A percentile compares a stretch with the other conserved stretches of the same genome.
Evolutionary conservation across 2,113 vertebrate species (phyloP).

Genomic region (Ageneiosus marmoratus): DNA sequence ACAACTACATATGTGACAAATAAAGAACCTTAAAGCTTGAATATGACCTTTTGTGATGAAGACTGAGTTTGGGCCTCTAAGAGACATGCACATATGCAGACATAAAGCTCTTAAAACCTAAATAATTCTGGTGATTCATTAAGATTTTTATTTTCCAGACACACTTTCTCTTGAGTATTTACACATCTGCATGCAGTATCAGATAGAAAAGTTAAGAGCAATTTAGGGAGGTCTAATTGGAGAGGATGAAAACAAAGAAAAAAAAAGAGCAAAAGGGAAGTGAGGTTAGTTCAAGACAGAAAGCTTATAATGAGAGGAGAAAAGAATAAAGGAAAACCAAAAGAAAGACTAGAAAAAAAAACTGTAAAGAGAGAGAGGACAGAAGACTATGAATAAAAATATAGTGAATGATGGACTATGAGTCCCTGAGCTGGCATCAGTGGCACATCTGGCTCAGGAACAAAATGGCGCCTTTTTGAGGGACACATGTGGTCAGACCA

Average conservation of each 20-base stretch:
- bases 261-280: neutral
- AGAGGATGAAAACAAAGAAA: constrained; percentile 26
- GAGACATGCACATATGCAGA: constrained; percentile 69
- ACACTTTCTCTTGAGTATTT: constrained; percentile 64
- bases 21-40: too few relatives aligned
- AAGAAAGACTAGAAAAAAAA: neutral
- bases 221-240: constrained; percentile 33
- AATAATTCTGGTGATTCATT: constrained; percentile 74
- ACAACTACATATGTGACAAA: too few relatives aligned
- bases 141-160: constrained; percentile 70
- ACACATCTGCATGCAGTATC: constrained; percentile 70
- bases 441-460: constrained; percentile 69
- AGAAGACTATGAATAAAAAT: constrained; percentile 41
- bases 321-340: neutral
- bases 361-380: constrained; percentile 23
- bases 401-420: constrained; percentile 52
- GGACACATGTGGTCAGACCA: constrained; percentile 49
- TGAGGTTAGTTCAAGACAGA: neutral
- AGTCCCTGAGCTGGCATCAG: constrained; percentile 64
- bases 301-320: neutral
- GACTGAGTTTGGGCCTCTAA: constrained; percentile 48
- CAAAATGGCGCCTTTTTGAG: constrained; percentile 55
- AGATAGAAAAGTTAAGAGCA: constrained; percentile 36
- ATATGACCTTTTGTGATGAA: neutral
- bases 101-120: too few relatives aligned